Evolutionary conservation across 37 sponge, comb jelly and placozoan species (phyloP).

Genomic region (Chondrilla cf. caribensis): DNA sequence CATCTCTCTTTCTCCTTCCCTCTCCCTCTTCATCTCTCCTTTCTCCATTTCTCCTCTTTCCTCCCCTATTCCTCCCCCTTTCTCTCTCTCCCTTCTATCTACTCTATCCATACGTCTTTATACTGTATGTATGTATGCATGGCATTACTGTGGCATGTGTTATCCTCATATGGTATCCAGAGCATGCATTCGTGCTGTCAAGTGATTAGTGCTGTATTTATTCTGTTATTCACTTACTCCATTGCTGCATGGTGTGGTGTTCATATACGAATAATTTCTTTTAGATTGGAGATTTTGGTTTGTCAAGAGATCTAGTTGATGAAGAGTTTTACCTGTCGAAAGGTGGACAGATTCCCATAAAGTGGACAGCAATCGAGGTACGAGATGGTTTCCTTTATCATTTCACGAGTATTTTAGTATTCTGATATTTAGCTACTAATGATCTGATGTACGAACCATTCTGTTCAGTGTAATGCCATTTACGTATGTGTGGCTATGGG

Average conservation of each 20-base stretch:
- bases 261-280: no score
- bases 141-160: neutral
- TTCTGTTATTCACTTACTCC: neutral
- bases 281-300: conserved; percentile 64
- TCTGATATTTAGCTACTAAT: neutral
- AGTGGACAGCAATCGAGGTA: conserved; percentile 56
- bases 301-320: conserved; percentile 50
- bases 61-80: neutral
- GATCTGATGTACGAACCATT: neutral
- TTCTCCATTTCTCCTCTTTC: no score
- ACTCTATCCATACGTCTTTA: no score
- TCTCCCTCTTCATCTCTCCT: neutral
- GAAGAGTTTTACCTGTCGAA: conserved; percentile 48
- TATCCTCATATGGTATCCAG: neutral
- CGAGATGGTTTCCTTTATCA: neutral
- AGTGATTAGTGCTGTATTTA: neutral
- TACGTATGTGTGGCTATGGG: neutral
- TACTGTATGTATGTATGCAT: neutral
- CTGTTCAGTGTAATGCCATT: neutral
- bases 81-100: neutral
- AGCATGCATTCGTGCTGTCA: neutral
- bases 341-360: conserved; percentile 57
- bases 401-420: neutral
- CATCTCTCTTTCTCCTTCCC: neutral
- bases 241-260: neutral